These are phyloP conservation scores for Anomalospiza imberbis DNA, from an alignment of 2,797 vertebrate species.

Conservation along the genomic window DNA sequence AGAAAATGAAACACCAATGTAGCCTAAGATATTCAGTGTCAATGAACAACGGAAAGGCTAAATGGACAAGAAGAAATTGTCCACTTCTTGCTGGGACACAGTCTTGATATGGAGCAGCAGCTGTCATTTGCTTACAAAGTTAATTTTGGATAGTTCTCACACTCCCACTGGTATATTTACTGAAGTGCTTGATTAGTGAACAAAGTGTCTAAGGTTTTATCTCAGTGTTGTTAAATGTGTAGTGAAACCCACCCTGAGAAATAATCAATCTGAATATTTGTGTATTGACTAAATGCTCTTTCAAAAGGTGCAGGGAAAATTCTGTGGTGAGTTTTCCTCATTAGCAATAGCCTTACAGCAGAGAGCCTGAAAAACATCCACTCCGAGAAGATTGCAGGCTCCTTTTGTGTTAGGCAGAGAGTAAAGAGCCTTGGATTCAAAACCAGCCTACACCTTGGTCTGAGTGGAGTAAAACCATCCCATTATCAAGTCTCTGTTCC, in stretches of 20 bases:
- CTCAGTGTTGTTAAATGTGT: neutral
- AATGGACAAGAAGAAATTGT: neutral
- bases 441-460: neutral
- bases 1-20: neutral
- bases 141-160: neutral
- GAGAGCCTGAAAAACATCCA: neutral
- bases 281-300: neutral
- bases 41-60: neutral
- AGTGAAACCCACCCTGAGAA: neutral
- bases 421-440: neutral
- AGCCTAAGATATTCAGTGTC: neutral
- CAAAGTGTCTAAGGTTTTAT: neutral
- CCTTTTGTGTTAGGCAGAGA: neutral
- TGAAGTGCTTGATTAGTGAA: neutral
- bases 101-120: neutral
- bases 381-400: neutral
- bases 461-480: accelerated
- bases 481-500: neutral
- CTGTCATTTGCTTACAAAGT: neutral
- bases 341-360: neutral
- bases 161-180: neutral
- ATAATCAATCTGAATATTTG: neutral
- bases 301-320: neutral
- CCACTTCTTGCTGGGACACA: neutral
- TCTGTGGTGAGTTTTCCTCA: neutral